phyloP scores from a whole-genome alignment of 2,888 invertebrate species.

The Lasius fuliginosus region DNA sequence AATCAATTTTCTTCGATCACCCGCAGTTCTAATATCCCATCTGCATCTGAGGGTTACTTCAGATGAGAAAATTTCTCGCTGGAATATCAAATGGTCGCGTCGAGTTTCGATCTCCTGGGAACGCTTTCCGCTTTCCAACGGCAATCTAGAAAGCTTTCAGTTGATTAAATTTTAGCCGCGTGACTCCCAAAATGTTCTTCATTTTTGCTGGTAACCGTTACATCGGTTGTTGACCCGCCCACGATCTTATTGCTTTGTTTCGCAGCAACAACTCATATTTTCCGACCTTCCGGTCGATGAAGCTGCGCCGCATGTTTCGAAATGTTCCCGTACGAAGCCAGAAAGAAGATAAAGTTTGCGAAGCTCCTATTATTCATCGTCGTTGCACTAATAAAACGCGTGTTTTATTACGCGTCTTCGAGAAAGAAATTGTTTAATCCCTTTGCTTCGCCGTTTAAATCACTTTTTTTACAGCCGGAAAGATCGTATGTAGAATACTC shows the following conservation, averaged over 20 bases:
- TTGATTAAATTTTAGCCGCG: slow-evolving; percentile 46
- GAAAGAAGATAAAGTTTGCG: not conserved
- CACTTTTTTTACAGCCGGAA: slow-evolving; percentile 24
- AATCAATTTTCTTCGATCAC: slow-evolving; percentile 23
- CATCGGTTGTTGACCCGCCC: slow-evolving; percentile 5
- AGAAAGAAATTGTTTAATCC: slow-evolving; percentile 13
- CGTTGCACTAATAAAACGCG: not conserved
- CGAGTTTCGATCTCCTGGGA: slow-evolving; percentile 32
- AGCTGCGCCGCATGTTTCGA: not conserved
- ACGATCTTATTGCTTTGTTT: slow-evolving; percentile 32
- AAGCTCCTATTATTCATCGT: not conserved
- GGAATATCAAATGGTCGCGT: slow-evolving; percentile 18
- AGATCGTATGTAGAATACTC: slow-evolving; percentile 34
- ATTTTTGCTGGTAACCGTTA: not conserved
- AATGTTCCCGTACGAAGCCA: not conserved
- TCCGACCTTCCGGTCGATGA: slow-evolving; percentile 2
- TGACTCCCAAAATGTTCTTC: slow-evolving; percentile 29
- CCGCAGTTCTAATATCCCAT: slow-evolving; percentile 18
- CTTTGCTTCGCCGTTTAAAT: slow-evolving; percentile 51
- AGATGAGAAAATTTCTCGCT: slow-evolving; percentile 19
- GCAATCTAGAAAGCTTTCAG: slow-evolving; percentile 27
- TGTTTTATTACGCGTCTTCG: slow-evolving; percentile 17
- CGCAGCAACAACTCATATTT: slow-evolving; percentile 18
- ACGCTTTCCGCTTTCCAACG: not conserved
- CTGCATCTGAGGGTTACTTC: not conserved